Evolutionary conservation across 2,797 vertebrate genomes (phyloP).

Genomic region (Oophaga sylvatica): DNA sequence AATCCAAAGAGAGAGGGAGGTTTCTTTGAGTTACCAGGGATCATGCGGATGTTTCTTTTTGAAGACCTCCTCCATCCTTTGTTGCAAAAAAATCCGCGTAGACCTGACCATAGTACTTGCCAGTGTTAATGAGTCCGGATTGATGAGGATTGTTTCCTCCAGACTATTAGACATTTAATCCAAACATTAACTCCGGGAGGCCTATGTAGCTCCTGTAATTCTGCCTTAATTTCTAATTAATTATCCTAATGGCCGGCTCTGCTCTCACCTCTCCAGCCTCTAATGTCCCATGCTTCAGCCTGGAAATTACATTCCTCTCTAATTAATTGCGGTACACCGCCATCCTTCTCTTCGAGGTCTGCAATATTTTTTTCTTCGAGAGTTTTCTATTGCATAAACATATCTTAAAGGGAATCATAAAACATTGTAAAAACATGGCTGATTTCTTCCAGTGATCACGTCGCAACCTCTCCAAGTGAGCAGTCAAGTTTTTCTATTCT

Average conservation of each 20-base stretch:
- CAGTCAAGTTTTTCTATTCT: neutral
- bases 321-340: neutral
- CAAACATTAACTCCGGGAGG: neutral
- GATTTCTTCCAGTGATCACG: neutral
- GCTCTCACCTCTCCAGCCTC: neutral
- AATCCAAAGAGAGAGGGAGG: too few relatives aligned
- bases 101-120: neutral
- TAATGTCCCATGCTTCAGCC: neutral
- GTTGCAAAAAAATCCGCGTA: too few relatives aligned
- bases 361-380: neutral
- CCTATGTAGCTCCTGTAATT: neutral
- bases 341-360: neutral
- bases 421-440: neutral
- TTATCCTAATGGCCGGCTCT: constrained; percentile 14
- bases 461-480: too few relatives aligned
- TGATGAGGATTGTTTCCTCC: neutral
- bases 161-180: constrained; percentile 13
- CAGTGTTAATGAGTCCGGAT: neutral
- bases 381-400: neutral
- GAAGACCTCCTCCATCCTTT: too few relatives aligned
- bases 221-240: constrained; percentile 24
- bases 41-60: too few relatives aligned
- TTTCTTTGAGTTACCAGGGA: too few relatives aligned
- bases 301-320: constrained; percentile 1
- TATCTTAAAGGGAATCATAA: neutral